These are phyloP conservation scores for Psettodes erumei DNA, from an alignment of 2,113 vertebrate genomes.

Conservation along the genomic window DNA sequence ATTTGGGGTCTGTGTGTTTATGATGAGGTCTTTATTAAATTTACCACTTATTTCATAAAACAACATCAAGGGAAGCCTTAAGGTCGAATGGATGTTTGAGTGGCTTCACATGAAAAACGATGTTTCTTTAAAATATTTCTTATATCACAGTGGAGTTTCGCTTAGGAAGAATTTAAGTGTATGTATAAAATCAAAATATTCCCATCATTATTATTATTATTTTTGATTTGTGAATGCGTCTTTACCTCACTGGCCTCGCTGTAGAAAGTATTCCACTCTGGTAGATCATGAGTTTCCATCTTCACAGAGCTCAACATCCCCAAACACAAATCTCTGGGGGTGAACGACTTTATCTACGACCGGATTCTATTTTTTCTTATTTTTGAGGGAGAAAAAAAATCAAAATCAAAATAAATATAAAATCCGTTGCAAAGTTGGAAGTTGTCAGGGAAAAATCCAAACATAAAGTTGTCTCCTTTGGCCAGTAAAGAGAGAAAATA, in stretches of 20 bases:
- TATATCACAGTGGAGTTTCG: too few relatives aligned
- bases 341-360: conserved; percentile 34
- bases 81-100: background rate
- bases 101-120: too few relatives aligned
- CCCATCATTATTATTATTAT: background rate
- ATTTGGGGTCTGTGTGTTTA: background rate
- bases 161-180: too few relatives aligned
- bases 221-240: background rate
- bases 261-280: conserved; percentile 89
- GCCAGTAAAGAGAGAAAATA: conserved; percentile 11
- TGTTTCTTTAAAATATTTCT: too few relatives aligned
- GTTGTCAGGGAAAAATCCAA: conserved; percentile 37
- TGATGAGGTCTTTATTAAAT: background rate
- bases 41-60: background rate
- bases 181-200: too few relatives aligned
- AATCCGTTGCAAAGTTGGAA: conserved; percentile 37
- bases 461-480: conserved; percentile 19
- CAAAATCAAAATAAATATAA: conserved; percentile 23
- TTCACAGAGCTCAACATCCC: conserved; percentile 90
- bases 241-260: conserved; percentile 85
- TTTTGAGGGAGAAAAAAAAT: background rate
- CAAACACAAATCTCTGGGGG: conserved; percentile 60
- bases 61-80: too few relatives aligned
- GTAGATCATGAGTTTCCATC: conserved; percentile 88
- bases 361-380: background rate